Evolutionary conservation across 37 sponge, comb jelly and placozoan genomes (phyloP), one percentile per base, ranked within the genome.

Genomic region (Corticium candelabrum): DNA sequence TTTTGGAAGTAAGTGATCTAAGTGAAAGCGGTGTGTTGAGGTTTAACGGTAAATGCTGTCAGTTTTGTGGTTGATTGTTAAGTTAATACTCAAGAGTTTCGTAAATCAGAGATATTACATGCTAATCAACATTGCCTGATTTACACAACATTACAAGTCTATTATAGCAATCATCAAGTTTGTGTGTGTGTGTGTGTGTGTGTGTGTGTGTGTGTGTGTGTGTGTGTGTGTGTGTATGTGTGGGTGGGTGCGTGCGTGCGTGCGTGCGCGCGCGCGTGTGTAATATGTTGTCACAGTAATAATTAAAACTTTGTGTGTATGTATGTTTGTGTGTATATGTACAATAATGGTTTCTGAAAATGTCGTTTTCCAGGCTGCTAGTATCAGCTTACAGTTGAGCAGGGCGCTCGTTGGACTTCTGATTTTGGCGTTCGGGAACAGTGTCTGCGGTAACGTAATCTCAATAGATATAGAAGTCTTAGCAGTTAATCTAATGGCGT

Each of bases 121-220:
- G n/a, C n/a, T n/a, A n/a, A n/a, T n/a, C n/a, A n/a, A n/a, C n/a
- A n/a, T n/a, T n/a, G n/a, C n/a, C n/a, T n/a, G n/a, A n/a, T n/a
- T n/a, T n/a, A n/a, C n/a, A n/a, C n/a, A n/a, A n/a, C n/a, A n/a
- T n/a, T n/a, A n/a, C n/a, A n/a, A n/a, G n/a, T n/a, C n/a, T n/a
- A n/a, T n/a, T n/a, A n/a, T n/a, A n/a, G n/a, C n/a, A n/a, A n/a
- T n/a, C n/a, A n/a, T n/a, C 11, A 11, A 21, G 56, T 43, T 5
- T 43, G n/a, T n/a, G n/a, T n/a, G n/a, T n/a, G n/a, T n/a, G n/a
- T n/a, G n/a, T n/a, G n/a, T n/a, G n/a, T n/a, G 5, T 43, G 56
- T 43, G 56, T 43, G 56, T 43, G 56, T 43, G 56, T 43, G 56
- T 43, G 56, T 43, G 56, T 43, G 56, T 43, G 56, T 43, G 56